phyloP scores from a whole-genome alignment of 2,888 invertebrate species.

The Lochmaea crataegi region DNA sequence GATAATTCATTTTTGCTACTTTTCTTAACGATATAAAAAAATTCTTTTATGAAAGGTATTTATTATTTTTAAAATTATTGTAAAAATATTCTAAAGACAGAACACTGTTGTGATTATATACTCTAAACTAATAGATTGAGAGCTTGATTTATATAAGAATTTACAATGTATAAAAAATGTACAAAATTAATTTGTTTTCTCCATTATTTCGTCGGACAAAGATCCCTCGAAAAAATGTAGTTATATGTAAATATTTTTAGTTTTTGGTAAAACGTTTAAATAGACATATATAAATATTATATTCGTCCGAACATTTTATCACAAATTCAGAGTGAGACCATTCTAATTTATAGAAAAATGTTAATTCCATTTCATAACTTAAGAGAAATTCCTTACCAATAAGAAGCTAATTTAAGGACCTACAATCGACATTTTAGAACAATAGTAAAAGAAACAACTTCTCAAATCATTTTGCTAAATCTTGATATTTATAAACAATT shows the following conservation, averaged over 20 bases:
- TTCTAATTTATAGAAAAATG: not conserved
- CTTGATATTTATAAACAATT: too few relatives aligned
- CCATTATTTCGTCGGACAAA: not conserved
- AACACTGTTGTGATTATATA: conserved; percentile 10
- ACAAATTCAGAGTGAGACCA: too few relatives aligned
- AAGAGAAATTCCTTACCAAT: too few relatives aligned
- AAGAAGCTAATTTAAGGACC: too few relatives aligned
- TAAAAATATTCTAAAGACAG: not conserved
- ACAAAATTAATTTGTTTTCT: not conserved
- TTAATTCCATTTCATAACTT: too few relatives aligned
- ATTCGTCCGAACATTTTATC: not conserved
- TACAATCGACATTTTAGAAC: too few relatives aligned
- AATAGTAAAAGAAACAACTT: too few relatives aligned
- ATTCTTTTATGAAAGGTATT: not conserved
- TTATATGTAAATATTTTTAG: not conserved
- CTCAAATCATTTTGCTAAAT: too few relatives aligned
- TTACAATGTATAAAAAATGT: conserved; percentile 6
- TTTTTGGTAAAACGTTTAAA: not conserved
- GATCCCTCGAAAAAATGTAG: not conserved
- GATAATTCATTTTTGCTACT: too few relatives aligned
- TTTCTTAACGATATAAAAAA: not conserved
- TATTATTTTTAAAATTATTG: not conserved
- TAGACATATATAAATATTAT: too few relatives aligned
- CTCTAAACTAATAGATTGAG: conserved; percentile 4
- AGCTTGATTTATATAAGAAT: conserved; percentile 4